Evolutionary conservation across 2,888 invertebrate species (phyloP), one percentile per base, ranked within the genome.

Genomic region (Sipha maydis): DNA sequence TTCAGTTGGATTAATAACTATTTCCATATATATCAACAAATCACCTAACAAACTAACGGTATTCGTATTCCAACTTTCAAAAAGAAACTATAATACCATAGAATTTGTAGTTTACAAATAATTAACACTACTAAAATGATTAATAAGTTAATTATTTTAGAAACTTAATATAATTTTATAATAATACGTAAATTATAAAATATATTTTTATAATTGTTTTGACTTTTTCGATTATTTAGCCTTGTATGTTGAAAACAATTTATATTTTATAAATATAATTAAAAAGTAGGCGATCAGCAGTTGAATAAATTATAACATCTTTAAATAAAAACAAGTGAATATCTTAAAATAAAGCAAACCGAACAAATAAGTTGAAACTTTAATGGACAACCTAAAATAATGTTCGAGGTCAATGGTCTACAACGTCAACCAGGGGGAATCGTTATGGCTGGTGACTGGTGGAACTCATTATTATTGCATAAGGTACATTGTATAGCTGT

Each of bases 371-470:
- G 14, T 76, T 14, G 3, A 61, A 67, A 77, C 84, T 85, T 77
- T 67, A 77, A 77, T 48, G 31, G 67, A 67, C 67, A 77, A 85
- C 17, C 28, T 67, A 85, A 77, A 76, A 77, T 79, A 41, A 54
- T 86, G 41, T 56, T 19, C 61, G 73, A 86, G 80, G 86, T 86
- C 86, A 86, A 86, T 73, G 86, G 71, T 86, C 80, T 79, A 48
- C 11, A 73, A 17, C 80, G 14, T 73, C 80, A 71, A 79, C 79
- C 73, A 41, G 56, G 38, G 48, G 73, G 41, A 76, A 75, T 83
- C 34, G 38, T 84, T 61, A 86, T 28, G 31, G 28, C 76, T 41
- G 38, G 73, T 31, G 28, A 78, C 71, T 78, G 38, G n/a, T 56
- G 14, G 54, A 56, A 28, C 73, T 86, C 80, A 86, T 80, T 86